These are phyloP conservation scores for Istiophorus platypterus DNA, from an alignment of 2,113 vertebrate genomes.

Conservation along the genomic window DNA sequence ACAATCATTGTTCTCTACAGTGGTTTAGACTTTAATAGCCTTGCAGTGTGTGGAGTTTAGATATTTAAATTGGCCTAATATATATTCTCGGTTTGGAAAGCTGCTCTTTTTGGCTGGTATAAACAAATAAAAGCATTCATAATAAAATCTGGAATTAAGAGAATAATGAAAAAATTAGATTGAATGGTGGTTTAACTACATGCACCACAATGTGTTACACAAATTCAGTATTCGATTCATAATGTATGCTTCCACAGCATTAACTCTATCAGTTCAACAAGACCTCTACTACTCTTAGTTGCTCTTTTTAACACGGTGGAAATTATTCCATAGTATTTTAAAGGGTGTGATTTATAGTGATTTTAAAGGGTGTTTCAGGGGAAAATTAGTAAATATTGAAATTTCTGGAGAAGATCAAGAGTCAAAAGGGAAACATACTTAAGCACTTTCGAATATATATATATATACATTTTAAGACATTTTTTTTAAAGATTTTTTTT, in stretches of 20 bases:
- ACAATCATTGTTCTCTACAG: neutral
- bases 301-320: neutral
- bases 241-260: neutral
- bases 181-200: neutral
- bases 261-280: too few relatives aligned
- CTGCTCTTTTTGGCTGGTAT: neutral
- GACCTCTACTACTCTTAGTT: neutral
- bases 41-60: neutral
- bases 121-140: neutral
- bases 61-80: neutral
- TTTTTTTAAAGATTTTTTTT: too few relatives aligned
- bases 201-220: neutral
- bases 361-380: too few relatives aligned
- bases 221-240: neutral
- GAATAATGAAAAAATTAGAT: neutral
- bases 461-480: too few relatives aligned
- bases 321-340: neutral
- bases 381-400: too few relatives aligned
- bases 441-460: too few relatives aligned
- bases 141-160: neutral
- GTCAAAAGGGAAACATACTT: too few relatives aligned
- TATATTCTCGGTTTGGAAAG: conserved; percentile 1
- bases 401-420: too few relatives aligned
- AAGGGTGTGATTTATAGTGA: too few relatives aligned
- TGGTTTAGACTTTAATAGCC: neutral